Conservation (phyloP, 2,113 vertebrate genomes). For the Ellobius talpinus region DNA sequence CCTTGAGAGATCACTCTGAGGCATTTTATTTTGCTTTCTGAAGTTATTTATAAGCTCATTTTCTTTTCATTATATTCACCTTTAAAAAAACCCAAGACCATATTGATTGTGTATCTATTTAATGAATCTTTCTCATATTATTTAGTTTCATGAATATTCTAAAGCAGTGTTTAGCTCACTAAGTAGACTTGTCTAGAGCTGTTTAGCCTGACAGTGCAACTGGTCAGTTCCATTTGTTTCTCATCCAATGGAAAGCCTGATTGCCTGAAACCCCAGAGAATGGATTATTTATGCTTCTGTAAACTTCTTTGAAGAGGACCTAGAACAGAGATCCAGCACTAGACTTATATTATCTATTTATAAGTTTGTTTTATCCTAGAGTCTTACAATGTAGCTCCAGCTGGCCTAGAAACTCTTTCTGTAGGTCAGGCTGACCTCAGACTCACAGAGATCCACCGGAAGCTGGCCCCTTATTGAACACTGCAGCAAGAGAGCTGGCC, state of each 20-base stretch:
- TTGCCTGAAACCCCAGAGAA: not conserved
- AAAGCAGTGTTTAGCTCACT: not conserved
- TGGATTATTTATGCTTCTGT: conserved; percentile 3
- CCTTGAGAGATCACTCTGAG: not conserved
- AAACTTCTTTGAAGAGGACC: not conserved
- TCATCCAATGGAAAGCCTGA: not conserved
- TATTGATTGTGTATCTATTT: not conserved
- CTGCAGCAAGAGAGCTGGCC: no score
- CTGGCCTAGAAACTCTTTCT: not conserved
- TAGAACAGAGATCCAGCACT: not conserved
- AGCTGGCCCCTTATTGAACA: no score
- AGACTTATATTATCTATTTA: not conserved
- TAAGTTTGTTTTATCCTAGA: not conserved
- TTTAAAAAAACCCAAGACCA: conserved; percentile 9
- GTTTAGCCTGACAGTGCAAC: not conserved
- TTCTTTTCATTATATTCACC: not conserved
- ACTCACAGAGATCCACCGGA: not conserved
- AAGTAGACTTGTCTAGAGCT: not conserved
- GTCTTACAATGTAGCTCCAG: not conserved
- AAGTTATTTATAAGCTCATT: not conserved
- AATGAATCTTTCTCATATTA: not conserved
- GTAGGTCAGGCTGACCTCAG: not conserved
- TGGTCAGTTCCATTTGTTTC: not conserved
- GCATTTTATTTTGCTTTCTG: not conserved
- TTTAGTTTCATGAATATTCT: not conserved